phyloP scores from a whole-genome alignment of 1,140 invertebrate genomes.

The Pygmarrhopalites habei region DNA sequence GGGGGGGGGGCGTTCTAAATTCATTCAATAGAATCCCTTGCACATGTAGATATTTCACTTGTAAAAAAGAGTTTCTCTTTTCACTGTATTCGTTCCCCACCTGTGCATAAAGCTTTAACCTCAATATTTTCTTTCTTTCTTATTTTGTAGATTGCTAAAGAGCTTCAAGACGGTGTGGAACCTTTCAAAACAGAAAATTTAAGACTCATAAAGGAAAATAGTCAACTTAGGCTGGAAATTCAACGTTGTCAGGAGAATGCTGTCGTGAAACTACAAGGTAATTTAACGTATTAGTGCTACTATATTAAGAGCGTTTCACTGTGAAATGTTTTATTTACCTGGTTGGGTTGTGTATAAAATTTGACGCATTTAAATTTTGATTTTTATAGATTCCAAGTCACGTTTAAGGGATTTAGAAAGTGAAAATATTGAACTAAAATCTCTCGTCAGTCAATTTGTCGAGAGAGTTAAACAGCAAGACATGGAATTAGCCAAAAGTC shows the following conservation, averaged over 20 bases:
- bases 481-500: conserved; percentile 24
- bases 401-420: conserved; percentile 19
- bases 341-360: no score
- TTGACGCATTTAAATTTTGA: no score
- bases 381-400: conserved; percentile 3
- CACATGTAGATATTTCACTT: no score
- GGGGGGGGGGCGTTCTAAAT: no score
- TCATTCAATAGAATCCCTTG: no score
- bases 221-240: conserved; percentile 19
- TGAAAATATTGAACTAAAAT: conserved; percentile 34
- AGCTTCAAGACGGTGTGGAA: conserved; percentile 26
- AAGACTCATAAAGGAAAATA: conserved; percentile 30
- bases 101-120: no score
- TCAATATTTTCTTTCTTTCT: no score
- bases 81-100: no score
- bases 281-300: no score
- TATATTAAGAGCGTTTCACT: no score
- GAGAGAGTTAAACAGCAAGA: conserved; percentile 20
- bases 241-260: conserved; percentile 16
- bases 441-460: conserved; percentile 31
- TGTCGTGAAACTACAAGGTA: conserved; percentile 23
- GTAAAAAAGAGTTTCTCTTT: no score
- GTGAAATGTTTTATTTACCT: no score
- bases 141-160: conserved; percentile 26
- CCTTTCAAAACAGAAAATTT: conserved; percentile 31